Evolutionary conservation across 2,797 vertebrate species (phyloP).

Genomic region (Microctenopoma steveboyesi): DNA sequence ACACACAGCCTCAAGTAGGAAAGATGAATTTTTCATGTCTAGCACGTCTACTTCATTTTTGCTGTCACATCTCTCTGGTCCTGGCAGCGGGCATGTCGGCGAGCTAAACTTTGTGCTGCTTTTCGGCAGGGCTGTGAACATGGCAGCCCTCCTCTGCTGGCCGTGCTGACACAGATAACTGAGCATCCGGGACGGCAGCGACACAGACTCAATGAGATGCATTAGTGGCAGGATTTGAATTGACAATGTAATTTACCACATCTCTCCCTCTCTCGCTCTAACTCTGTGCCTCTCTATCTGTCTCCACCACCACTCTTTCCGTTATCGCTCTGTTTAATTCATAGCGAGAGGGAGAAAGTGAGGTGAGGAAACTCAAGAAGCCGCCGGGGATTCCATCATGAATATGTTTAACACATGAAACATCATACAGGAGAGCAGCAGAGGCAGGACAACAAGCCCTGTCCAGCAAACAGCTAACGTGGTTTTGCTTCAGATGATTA

Average conservation of each 20-base stretch:
- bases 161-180: constrained; percentile 91
- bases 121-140: constrained; percentile 85
- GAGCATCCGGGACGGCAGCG: constrained; percentile 79
- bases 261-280: constrained; percentile 72
- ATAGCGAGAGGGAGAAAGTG: constrained; percentile 68
- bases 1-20: constrained; percentile 49
- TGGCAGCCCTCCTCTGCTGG: constrained; percentile 85
- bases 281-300: constrained; percentile 66
- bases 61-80: constrained; percentile 62
- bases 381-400: constrained; percentile 74
- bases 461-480: constrained; percentile 39
- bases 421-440: constrained; percentile 31
- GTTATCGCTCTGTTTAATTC: constrained; percentile 89
- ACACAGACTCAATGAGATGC: constrained; percentile 92
- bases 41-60: constrained; percentile 59
- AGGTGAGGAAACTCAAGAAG: constrained; percentile 70
- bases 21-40: constrained; percentile 86
- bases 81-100: constrained; percentile 82
- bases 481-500: constrained; percentile 26
- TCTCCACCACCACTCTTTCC: constrained; percentile 70
- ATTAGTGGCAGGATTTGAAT: constrained; percentile 92
- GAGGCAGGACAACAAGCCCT: constrained; percentile 49
- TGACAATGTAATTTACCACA: constrained; percentile 92
- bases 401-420: constrained; percentile 81
- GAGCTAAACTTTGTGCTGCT: constrained; percentile 81